phyloP scores from a whole-genome alignment of 2,113 vertebrate species.

The Turnix velox region DNA sequence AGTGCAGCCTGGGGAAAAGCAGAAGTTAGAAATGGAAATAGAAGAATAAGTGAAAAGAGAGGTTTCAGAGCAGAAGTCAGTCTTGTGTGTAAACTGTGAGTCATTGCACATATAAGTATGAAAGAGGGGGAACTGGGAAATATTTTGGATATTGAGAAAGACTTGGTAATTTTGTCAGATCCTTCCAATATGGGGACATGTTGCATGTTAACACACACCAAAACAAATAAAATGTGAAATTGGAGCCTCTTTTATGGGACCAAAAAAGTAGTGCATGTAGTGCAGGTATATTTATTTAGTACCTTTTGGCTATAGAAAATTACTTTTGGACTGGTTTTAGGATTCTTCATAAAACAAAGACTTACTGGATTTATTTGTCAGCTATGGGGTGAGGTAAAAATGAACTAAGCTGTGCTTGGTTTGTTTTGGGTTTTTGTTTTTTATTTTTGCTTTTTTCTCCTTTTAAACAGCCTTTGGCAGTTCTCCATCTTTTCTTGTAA shows the following conservation, averaged over 20 bases:
- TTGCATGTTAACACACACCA: neutral
- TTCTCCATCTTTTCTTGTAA: constrained; percentile 64
- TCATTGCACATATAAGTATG: neutral
- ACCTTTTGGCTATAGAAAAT: constrained; percentile 63
- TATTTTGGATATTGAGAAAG: neutral
- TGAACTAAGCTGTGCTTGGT: constrained; percentile 44
- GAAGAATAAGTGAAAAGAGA: neutral
- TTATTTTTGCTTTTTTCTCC: neutral
- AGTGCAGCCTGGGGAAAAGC: neutral
- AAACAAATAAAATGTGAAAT: neutral
- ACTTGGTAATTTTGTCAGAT: neutral
- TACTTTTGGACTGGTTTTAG: constrained; percentile 63
- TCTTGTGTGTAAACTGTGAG: neutral
- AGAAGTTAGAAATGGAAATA: neutral
- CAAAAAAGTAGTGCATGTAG: neutral
- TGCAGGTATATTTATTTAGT: constrained; percentile 46
- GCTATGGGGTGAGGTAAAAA: constrained; percentile 61
- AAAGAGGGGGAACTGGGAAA: neutral
- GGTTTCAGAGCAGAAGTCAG: neutral
- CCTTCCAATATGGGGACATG: neutral
- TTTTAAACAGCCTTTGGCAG: constrained; percentile 55
- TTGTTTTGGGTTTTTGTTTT: neutral
- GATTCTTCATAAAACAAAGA: constrained; percentile 72
- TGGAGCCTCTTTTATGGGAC: neutral
- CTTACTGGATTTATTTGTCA: constrained; percentile 75